Evolutionary conservation across 2,888 invertebrate species (phyloP).

Genomic region (Pegoplata infirma): DNA sequence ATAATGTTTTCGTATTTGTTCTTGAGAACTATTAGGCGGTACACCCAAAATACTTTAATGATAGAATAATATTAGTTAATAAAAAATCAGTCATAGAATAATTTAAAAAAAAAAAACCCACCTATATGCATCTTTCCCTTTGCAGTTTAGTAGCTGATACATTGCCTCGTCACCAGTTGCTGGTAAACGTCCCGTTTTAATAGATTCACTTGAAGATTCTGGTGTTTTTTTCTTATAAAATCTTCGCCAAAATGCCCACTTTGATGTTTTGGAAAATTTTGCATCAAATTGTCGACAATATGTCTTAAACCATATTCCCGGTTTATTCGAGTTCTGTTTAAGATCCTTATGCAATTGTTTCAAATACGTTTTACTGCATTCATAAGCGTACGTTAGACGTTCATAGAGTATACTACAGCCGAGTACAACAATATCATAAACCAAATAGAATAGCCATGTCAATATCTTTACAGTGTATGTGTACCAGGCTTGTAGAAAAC

Average conservation of each 20-base stretch:
- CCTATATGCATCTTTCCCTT: constrained; percentile 97
- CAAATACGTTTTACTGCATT: constrained; percentile 69
- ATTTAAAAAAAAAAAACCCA: too few species aligned
- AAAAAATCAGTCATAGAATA: constrained; percentile 51
- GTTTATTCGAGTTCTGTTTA: constrained; percentile 76
- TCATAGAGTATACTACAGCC: constrained; percentile 80
- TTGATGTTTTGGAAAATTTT: constrained; percentile 75
- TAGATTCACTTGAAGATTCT: constrained; percentile 73
- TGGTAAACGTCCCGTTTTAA: constrained; percentile 81
- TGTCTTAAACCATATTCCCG: constrained; percentile 75
- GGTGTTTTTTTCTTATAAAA: constrained; percentile 77
- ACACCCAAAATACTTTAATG: constrained; percentile 86
- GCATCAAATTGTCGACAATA: constrained; percentile 75
- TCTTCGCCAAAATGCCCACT: constrained; percentile 76
- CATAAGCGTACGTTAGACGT: constrained; percentile 70
- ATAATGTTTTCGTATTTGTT: constrained; percentile 96
- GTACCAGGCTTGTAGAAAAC: constrained; percentile 80
- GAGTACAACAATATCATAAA: constrained; percentile 89
- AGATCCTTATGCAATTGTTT: constrained; percentile 74
- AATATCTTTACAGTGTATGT: constrained; percentile 82
- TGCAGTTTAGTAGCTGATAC: constrained; percentile 93
- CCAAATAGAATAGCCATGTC: constrained; percentile 87
- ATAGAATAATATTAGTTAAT: not conserved
- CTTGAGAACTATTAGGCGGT: constrained; percentile 91
- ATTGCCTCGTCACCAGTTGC: constrained; percentile 96